Base-by-base conservation (phyloP, 92 coral and sea anemone genomes). In the Zoanthus sociatus region DNA sequence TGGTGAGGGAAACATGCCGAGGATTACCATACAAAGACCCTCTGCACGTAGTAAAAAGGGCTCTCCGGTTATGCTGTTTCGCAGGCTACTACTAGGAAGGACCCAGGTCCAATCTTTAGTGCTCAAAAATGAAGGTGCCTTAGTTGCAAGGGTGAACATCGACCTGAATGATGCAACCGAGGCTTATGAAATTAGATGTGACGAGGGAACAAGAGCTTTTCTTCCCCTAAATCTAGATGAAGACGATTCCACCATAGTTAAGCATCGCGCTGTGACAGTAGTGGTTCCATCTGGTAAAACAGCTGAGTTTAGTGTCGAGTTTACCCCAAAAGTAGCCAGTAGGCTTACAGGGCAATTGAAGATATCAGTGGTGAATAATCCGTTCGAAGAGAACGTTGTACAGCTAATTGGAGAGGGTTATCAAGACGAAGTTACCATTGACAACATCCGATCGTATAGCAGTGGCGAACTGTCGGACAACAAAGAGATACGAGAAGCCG, bases 1-100 rank as follows among this genome's bases (percentile, higher is more conserved):
- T 72, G 99, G 99, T n/a, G 99, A 97, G 82, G 99, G 99, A 16
- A 97, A 97, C 83, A 93, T 97, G 44, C 99, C 99, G 0, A 60
- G 99, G 81, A 94, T 97, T 50, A 84, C 92, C 33, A 89, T 97
- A 74, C 91, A 90, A 46, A 92, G 97, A 56, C 99, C 99, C 6
- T 88, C 96, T 7, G 92, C 98, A 45, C 95, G 99, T 3, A 97
- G 92, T 92, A 97, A 97, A 88, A 92, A 93, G 67, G 98, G 99
- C 82, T 92, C 96, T 66, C 90, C 98, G 0, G 97, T 97, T 30
- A 86, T 97, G 88, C 90, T 93, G 54, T 97, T 95, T 88, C 72
- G 93, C n/a, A 91, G 96, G 51, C 96, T 97, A 9, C 92, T 97
- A 0, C 90, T 97, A 6, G 95, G 98, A 61, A 89, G 99, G 82